Evolutionary conservation across 2,888 invertebrate genomes (phyloP).

Genomic region (Cryptocephalus moraei): DNA sequence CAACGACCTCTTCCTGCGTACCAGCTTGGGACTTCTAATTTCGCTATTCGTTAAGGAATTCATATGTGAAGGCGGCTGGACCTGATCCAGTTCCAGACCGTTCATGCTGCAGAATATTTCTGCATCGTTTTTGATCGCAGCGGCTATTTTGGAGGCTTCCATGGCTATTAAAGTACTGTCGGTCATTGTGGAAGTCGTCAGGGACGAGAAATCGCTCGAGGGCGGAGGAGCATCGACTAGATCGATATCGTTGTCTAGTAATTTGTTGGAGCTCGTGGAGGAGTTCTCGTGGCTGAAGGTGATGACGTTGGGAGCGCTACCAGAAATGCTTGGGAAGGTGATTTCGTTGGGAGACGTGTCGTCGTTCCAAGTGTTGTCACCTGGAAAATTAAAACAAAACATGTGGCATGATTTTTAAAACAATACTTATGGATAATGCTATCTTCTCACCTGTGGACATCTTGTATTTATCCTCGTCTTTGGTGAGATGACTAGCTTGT

Average conservation of each 20-base stretch:
- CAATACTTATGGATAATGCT: no score
- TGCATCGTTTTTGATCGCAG: constrained; percentile 42
- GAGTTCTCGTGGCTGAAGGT: constrained; percentile 53
- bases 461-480: constrained; percentile 27
- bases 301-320: constrained; percentile 59
- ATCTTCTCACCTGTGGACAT: constrained; percentile 24
- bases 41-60: constrained; percentile 48
- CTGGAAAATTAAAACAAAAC: no score
- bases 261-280: constrained; percentile 11
- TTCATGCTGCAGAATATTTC: constrained; percentile 49
- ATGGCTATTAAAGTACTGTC: constrained; percentile 62
- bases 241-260: constrained; percentile 17
- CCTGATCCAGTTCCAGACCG: constrained; percentile 60
- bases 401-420: no score
- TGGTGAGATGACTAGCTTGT: constrained; percentile 52
- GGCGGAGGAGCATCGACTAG: constrained; percentile 16
- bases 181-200: constrained; percentile 52
- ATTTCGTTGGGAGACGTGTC: constrained; percentile 69
- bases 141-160: constrained; percentile 62
- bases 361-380: constrained; percentile 70
- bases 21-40: constrained; percentile 28
- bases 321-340: constrained; percentile 72
- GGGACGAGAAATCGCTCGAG: constrained; percentile 39
- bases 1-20: constrained; percentile 51
- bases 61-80: constrained; percentile 69